Evolutionary conservation across 2,113 vertebrate genomes (phyloP).

Genomic region (Sinocyclocheilus anophthalmus): DNA sequence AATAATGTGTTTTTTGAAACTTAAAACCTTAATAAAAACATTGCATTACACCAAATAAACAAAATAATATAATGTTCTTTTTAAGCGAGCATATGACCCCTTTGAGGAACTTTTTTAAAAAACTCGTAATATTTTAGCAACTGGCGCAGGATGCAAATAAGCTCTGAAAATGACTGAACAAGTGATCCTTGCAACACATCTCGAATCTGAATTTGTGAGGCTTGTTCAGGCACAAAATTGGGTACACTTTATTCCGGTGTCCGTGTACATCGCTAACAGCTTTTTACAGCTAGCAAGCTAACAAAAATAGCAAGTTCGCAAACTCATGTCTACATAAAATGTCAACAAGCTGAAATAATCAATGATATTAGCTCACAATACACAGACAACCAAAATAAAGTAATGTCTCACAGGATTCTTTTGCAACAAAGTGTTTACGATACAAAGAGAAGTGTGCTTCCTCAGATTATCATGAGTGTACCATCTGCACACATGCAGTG

Average conservation of each 20-base stretch:
- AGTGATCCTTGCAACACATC: background rate
- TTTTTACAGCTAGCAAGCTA: background rate
- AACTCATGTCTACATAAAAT: background rate
- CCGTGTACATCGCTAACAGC: background rate
- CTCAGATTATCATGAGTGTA: constrained; percentile 17
- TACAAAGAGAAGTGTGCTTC: constrained; percentile 2
- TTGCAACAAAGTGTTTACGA: background rate
- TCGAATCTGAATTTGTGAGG: constrained; percentile 16
- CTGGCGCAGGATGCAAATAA: background rate
- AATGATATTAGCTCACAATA: background rate
- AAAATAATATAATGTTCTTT: no score
- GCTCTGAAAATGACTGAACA: constrained; percentile 20
- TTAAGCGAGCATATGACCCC: no score
- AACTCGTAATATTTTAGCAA: background rate
- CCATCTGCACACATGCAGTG: constrained; percentile 43
- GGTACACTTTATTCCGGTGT: constrained; percentile 13
- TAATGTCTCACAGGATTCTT: constrained; percentile 5
- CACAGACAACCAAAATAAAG: constrained; percentile 37
- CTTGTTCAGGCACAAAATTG: background rate
- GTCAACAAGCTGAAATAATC: background rate
- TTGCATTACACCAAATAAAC: no score
- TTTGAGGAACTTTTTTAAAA: background rate
- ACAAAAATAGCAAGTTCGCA: background rate
- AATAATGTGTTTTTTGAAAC: no score
- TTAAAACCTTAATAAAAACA: no score